These are phyloP conservation scores for Armadillidium nasatum DNA, from an alignment of 1,140 invertebrate species.

Conservation along the genomic window DNA sequence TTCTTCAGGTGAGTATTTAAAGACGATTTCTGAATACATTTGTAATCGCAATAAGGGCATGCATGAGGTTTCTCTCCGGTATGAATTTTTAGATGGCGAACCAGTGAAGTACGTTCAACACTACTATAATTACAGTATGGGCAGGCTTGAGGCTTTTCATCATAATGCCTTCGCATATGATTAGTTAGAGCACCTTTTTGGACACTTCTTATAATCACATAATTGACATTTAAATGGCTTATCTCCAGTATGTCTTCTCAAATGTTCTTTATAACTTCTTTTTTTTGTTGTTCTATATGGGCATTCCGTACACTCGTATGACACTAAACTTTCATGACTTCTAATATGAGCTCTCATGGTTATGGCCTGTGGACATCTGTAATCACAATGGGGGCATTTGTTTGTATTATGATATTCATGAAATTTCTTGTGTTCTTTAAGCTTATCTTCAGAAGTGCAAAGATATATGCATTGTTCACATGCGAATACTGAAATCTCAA, in stretches of 20 bases:
- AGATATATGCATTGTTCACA: neutral
- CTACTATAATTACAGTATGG: slow-evolving; percentile 21
- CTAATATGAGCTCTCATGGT: neutral
- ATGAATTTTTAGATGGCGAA: slow-evolving; percentile 43
- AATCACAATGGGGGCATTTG: neutral
- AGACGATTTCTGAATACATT: neutral
- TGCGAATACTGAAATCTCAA: no score
- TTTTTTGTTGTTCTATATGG: neutral
- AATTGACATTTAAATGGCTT: slow-evolving; percentile 23
- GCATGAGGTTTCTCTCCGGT: slow-evolving; percentile 27
- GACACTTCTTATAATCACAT: slow-evolving; percentile 12
- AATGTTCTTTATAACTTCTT: neutral
- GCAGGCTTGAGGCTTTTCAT: slow-evolving; percentile 24
- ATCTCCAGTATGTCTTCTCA: slow-evolving; percentile 28
- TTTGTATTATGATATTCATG: neutral
- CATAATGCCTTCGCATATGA: slow-evolving; percentile 21
- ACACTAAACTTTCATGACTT: neutral
- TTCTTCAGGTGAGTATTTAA: neutral
- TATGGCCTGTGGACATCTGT: neutral
- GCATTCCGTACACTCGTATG: neutral
- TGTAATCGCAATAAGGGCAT: slow-evolving; percentile 23
- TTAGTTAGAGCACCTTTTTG: slow-evolving; percentile 20
- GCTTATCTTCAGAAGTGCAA: neutral
- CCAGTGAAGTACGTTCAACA: neutral
- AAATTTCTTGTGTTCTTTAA: neutral